Evolutionary conservation across 2,113 vertebrate species (phyloP).

Genomic region (Phylloscopus trochiloides): DNA sequence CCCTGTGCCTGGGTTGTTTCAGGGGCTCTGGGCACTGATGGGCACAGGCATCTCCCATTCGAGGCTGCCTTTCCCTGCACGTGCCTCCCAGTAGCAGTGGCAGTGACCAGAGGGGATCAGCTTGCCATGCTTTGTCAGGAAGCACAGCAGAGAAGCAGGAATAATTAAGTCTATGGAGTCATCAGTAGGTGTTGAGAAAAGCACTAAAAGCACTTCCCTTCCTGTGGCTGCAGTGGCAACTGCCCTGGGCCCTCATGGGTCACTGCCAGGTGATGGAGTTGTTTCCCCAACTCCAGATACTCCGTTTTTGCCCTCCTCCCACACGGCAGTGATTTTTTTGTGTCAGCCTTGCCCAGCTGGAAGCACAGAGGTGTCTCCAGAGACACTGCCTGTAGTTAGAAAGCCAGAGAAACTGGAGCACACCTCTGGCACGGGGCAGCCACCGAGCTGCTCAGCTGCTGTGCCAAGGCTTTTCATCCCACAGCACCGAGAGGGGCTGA

Average conservation of each 20-base stretch:
- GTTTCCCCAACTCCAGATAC: accelerated
- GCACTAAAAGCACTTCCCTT: background rate
- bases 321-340: background rate
- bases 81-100: background rate
- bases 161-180: background rate
- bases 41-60: background rate
- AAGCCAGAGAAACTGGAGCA: background rate
- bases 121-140: background rate
- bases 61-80: background rate
- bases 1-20: background rate
- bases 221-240: background rate
- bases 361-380: background rate
- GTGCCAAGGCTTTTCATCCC: background rate
- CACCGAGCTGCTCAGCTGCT: background rate
- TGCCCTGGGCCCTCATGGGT: background rate
- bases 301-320: background rate
- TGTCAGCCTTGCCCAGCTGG: background rate
- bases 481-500: background rate
- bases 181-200: background rate
- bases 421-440: background rate
- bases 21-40: accelerated
- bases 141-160: background rate
- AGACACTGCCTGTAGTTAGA: background rate
- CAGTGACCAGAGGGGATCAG: background rate
- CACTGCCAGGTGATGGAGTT: background rate